Percentiles rank a stretch among this genome's conserved stretches.
phyloP scores from a whole-genome alignment of 2,113 vertebrate species.

The Heterotis niloticus region DNA sequence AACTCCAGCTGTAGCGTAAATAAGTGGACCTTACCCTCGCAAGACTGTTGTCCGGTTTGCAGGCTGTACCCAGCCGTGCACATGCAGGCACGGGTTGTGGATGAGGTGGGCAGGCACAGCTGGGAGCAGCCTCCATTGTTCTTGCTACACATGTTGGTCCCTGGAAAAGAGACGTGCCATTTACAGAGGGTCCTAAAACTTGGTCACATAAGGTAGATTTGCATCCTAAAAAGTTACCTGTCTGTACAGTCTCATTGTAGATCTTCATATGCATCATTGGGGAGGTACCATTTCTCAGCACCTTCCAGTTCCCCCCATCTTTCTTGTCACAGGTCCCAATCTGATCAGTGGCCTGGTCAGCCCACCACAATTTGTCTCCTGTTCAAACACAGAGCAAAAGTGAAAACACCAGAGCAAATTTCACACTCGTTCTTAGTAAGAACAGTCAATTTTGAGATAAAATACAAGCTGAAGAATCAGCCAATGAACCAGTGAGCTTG shows the following conservation, averaged over 20 bases:
- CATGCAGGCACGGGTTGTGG: conserved; percentile 83
- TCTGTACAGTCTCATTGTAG: conserved; percentile 85
- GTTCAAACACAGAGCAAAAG: conserved; percentile 4
- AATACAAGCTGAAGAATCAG: too few relatives aligned
- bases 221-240: conserved; percentile 53
- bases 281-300: conserved; percentile 85
- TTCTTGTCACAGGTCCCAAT: conserved; percentile 90
- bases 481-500: background rate
- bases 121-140: conserved; percentile 94
- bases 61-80: conserved; percentile 95
- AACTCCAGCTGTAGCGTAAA: too few relatives aligned
- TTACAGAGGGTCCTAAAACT: too few relatives aligned
- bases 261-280: conserved; percentile 97
- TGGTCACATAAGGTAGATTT: too few relatives aligned
- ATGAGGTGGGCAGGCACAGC: conserved; percentile 87
- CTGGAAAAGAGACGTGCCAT: conserved; percentile 34
- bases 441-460: too few relatives aligned
- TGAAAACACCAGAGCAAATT: too few relatives aligned
- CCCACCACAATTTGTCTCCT: conserved; percentile 97
- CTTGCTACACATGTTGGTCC: conserved; percentile 83
- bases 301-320: conserved; percentile 70
- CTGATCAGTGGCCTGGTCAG: conserved; percentile 86
- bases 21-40: conserved; percentile 70
- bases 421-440: too few relatives aligned
- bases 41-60: conserved; percentile 85